Conservation (phyloP, 2,113 vertebrate genomes). For the Pardalotus punctatus region DNA sequence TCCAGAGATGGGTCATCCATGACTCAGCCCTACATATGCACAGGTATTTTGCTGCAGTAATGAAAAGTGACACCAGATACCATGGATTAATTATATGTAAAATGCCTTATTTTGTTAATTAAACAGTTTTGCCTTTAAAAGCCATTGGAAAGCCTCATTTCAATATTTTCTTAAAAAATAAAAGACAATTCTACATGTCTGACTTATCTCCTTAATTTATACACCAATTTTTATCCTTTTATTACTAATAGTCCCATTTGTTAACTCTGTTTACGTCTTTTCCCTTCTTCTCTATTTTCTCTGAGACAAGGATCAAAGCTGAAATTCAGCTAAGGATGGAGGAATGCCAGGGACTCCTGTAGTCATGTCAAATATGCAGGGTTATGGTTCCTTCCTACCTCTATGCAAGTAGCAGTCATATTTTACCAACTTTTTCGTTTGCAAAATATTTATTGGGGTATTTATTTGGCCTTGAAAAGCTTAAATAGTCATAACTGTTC, state of each 20-base stretch:
- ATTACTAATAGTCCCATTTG: rapidly evolving
- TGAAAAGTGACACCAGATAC: neutral
- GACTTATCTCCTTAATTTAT: neutral
- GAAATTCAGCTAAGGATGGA: neutral
- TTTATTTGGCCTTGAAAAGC: neutral
- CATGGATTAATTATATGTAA: neutral
- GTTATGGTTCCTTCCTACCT: neutral
- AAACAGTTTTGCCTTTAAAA: neutral
- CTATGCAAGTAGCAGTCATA: neutral
- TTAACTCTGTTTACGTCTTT: neutral
- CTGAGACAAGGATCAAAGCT: neutral
- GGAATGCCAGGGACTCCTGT: neutral
- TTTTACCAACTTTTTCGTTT: neutral
- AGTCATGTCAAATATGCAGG: neutral
- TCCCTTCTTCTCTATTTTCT: neutral
- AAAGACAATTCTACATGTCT: neutral
- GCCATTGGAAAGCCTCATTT: neutral
- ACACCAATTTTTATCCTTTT: neutral
- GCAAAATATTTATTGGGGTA: neutral
- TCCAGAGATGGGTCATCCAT: neutral
- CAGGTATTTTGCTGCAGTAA: neutral
- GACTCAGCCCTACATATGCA: neutral
- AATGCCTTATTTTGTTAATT: neutral
- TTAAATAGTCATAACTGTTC: neutral
- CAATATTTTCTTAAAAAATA: neutral